Evolutionary conservation across 2,113 vertebrate genomes (phyloP).

Genomic region (Rhynchomys soricoides): DNA sequence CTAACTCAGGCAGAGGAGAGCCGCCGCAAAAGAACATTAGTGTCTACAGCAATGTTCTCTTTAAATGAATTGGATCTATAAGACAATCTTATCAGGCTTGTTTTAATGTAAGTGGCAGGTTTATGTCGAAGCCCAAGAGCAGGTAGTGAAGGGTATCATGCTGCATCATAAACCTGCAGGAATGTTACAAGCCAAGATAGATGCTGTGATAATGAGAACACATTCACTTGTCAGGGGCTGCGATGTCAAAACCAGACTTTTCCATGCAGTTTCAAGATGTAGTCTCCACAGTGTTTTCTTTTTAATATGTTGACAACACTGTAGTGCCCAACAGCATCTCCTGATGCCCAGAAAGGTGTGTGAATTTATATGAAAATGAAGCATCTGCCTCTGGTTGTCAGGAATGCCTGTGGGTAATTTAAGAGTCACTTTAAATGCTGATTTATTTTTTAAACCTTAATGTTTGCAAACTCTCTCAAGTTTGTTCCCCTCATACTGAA

Average conservation of each 20-base stretch:
- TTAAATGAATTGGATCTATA: constrained; percentile 58
- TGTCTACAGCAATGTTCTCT: constrained; percentile 54
- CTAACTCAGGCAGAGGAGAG: constrained; percentile 37
- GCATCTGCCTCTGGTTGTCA: neutral
- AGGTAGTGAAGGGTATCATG: constrained; percentile 42
- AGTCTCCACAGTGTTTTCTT: neutral
- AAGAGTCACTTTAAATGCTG: neutral
- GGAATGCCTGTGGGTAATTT: constrained; percentile 1
- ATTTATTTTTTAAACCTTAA: constrained; percentile 39
- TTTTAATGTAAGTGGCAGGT: constrained; percentile 64
- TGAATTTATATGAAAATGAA: constrained; percentile 40
- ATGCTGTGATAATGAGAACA: constrained; percentile 73
- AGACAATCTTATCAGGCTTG: constrained; percentile 61
- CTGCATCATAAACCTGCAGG: constrained; percentile 73
- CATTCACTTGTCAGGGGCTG: constrained; percentile 66
- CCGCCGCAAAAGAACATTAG: neutral
- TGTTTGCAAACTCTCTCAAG: constrained; percentile 55
- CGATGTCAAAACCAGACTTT: constrained; percentile 41
- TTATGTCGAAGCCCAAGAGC: constrained; percentile 64
- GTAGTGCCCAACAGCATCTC: neutral
- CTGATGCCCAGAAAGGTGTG: neutral
- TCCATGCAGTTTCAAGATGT: constrained; percentile 46
- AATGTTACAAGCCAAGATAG: constrained; percentile 64
- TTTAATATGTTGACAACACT: constrained; percentile 30
- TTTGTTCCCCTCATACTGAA: constrained; percentile 30